Percentiles rank a stretch among this genome's conserved stretches.
Evolutionary conservation across 1,140 invertebrate species (phyloP).

Genomic region (Drosophila sp.): DNA sequence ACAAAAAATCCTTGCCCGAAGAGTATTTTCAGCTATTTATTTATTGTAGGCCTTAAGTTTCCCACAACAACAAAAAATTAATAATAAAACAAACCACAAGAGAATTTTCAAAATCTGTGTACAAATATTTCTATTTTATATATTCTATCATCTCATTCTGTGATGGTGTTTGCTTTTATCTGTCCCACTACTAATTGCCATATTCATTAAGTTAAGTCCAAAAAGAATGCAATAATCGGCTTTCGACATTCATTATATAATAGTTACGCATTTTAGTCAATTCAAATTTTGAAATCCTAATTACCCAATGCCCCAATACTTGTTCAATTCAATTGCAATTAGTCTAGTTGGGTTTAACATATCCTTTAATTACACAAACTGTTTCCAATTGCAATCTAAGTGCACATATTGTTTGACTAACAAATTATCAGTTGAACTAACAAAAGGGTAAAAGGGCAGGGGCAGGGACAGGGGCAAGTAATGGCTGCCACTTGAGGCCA

Average conservation of each 20-base stretch:
- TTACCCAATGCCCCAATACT: constrained; percentile 25
- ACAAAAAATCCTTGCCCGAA: neutral
- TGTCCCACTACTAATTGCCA: no score
- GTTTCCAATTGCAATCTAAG: constrained; percentile 3
- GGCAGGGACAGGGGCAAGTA: neutral
- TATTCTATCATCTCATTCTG: neutral
- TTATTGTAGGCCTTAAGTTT: constrained; percentile 9
- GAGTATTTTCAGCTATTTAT: constrained; percentile 2
- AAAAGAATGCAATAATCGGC: no score
- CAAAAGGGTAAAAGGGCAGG: neutral
- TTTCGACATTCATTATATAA: neutral
- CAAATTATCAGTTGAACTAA: constrained; percentile 1
- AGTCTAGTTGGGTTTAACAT: constrained; percentile 19
- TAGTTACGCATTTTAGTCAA: neutral
- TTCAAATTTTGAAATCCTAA: neutral
- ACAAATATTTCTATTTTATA: neutral
- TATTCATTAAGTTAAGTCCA: neutral
- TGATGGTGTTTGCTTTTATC: neutral
- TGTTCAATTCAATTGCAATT: constrained; percentile 51
- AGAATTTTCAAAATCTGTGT: neutral
- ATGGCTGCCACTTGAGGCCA: neutral
- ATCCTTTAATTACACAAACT: constrained; percentile 55
- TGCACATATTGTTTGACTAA: constrained; percentile 7
- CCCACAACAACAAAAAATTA: neutral
- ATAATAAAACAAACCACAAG: neutral